These are phyloP conservation scores for Aphyosemion australe DNA, from an alignment of 2,113 vertebrate species.

Conservation along the genomic window DNA sequence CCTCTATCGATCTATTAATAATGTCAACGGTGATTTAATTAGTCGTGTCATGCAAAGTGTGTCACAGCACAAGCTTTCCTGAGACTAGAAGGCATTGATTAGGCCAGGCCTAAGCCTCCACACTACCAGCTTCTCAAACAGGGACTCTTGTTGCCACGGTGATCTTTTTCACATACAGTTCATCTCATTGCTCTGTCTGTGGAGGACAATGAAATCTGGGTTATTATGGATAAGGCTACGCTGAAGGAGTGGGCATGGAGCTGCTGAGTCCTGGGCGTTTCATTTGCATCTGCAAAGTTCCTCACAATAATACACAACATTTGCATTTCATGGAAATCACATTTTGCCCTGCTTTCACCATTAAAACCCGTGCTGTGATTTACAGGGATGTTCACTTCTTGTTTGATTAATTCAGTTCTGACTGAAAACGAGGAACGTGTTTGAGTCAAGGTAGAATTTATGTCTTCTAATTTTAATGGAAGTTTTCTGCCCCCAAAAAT, in stretches of 20 bases:
- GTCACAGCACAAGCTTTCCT: conserved; percentile 34
- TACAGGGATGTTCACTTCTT: conserved; percentile 12
- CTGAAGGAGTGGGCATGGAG: conserved; percentile 49
- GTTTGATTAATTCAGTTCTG: conserved; percentile 28
- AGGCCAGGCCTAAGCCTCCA: conserved; percentile 50
- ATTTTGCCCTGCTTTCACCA: conserved; percentile 8
- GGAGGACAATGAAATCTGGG: conserved; percentile 67
- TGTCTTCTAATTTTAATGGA: no score
- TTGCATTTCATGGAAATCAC: conserved; percentile 55
- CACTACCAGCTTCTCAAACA: conserved; percentile 57
- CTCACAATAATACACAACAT: conserved; percentile 40
- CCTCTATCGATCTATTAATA: conserved; percentile 8
- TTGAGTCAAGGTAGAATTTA: no score
- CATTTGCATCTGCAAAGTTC: conserved; percentile 68
- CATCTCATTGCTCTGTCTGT: conserved; percentile 57
- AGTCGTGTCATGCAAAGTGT: conserved; percentile 26
- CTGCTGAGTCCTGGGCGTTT: conserved; percentile 35
- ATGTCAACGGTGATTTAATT: conserved; percentile 8
- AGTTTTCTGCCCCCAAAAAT: no score
- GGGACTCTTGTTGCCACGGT: conserved; percentile 75
- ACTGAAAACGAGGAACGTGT: conserved; percentile 4
- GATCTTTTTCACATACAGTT: conserved; percentile 71
- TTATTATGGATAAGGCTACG: conserved; percentile 52
- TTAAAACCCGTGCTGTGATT: conserved; percentile 38
- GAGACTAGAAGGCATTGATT: conserved; percentile 53